Evolutionary conservation across 2,888 invertebrate species (phyloP).

Genomic region (Ctenicera cuprea): DNA sequence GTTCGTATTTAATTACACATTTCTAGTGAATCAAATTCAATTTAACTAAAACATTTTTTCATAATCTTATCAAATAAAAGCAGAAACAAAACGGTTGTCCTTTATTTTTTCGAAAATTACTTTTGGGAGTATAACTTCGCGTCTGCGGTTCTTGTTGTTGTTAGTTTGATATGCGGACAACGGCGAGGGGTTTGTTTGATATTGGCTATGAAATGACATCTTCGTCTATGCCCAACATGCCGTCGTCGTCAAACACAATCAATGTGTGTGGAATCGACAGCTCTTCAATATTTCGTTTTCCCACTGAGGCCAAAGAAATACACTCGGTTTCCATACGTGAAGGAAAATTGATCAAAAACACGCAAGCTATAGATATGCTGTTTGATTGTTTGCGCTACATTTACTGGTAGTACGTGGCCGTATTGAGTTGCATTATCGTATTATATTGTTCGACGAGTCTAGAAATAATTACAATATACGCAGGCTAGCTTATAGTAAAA

Average conservation of each 20-base stretch:
- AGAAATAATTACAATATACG: too few relatives aligned
- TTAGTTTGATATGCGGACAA: conserved; percentile 17
- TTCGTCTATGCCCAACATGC: conserved; percentile 9
- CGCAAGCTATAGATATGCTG: background rate
- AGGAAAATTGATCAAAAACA: conserved; percentile 11
- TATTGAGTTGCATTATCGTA: too few relatives aligned
- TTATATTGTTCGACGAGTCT: too few relatives aligned
- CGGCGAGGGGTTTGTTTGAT: conserved; percentile 13
- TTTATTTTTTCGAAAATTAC: background rate
- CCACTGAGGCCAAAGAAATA: conserved; percentile 17
- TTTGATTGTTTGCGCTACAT: background rate
- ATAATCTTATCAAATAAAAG: too few relatives aligned
- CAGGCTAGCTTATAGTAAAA: too few relatives aligned
- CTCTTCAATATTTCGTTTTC: conserved; percentile 22
- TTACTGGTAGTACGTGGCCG: too few relatives aligned
- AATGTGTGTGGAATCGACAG: conserved; percentile 11
- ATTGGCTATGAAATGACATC: conserved; percentile 19
- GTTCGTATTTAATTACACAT: too few relatives aligned
- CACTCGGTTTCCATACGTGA: background rate
- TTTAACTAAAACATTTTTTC: too few relatives aligned
- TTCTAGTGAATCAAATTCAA: too few relatives aligned
- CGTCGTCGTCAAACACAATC: conserved; percentile 8
- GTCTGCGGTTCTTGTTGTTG: background rate
- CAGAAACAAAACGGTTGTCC: too few relatives aligned
- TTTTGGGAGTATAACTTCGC: background rate